Evolutionary conservation across 37 sponge, comb jelly and placozoan species (phyloP), one percentile per base, ranked within the genome.

Genomic region (Beroe forskalii): DNA sequence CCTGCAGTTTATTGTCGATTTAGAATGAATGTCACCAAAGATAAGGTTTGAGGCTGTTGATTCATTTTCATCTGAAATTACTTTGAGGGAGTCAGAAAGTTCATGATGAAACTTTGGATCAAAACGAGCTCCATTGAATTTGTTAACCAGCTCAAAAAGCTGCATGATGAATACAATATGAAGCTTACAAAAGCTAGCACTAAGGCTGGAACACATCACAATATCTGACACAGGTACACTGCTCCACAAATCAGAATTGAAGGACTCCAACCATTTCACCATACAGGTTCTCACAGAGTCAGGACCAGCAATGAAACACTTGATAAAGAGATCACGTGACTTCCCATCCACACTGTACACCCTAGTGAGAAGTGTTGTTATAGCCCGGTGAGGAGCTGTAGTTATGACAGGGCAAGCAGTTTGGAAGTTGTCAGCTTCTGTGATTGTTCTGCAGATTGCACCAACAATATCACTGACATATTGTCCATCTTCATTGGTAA

Each of bases 181-280:
- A 32, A 69, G 32, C 39, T 69, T 69, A 69, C 72, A 69, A 69
- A 69, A 69, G 2, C 38, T 37, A 20, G 72, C 37, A 27, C 6
- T 12, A 14, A 17, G 9, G 2, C 37, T 37, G 28, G 72, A 69
- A 69, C 72, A 69, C 38, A 33, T 69, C 32, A 32, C 32, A 27
- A 69, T 14, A 31, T 32, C 17, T 69, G 9, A 14, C 6, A 69
- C 39, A 69, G 27, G 33, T 9, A 37, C 36, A 2, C 28, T 32
- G 19, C 17, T 33, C 72, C 72, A 69, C 35, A 69, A 9, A 36
- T 69, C 72, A 36, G 72, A 69, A 32, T 17, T 37, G 38, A 69
- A 69, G 33, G 1, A 33, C 35, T 69, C 38, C 17, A 69, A 69
- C 72, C 72, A 69, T 3, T 69, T 37, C 35, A 35, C 72, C 38